Conservation (phyloP, 2,113 vertebrate species). For the Phrynosoma platyrhinos region DNA sequence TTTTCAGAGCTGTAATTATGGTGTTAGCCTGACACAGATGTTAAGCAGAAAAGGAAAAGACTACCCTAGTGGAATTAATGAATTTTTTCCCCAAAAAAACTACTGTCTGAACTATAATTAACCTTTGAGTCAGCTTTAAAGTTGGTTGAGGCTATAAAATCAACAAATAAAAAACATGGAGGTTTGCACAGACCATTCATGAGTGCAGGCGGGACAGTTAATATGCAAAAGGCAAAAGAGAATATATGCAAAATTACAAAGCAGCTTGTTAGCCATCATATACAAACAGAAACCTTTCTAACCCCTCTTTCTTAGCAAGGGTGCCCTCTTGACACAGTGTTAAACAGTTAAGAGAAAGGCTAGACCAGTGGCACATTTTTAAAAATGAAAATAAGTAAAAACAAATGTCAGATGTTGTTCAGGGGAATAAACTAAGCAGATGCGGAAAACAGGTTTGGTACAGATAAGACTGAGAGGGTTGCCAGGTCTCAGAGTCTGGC, state of each 20-base stretch:
- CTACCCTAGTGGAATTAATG: slow-evolving; percentile 5
- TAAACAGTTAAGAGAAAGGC: neutral
- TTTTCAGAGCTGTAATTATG: neutral
- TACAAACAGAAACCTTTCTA: neutral
- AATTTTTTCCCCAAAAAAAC: neutral
- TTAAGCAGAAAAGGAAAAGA: slow-evolving; percentile 2
- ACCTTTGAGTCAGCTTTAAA: slow-evolving; percentile 18
- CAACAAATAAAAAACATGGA: neutral
- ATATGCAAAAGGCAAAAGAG: slow-evolving; percentile 5
- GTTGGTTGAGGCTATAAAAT: neutral
- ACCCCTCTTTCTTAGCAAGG: neutral
- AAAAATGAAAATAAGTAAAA: too few species aligned
- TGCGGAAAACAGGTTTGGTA: too few species aligned
- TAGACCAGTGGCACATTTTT: too few species aligned
- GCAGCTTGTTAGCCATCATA: neutral
- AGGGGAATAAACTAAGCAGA: too few species aligned
- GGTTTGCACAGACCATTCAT: neutral
- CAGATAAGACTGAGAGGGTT: too few species aligned
- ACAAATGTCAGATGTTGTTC: neutral
- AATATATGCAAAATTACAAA: slow-evolving; percentile 13
- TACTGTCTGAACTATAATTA: slow-evolving; percentile 3
- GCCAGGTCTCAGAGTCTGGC: too few species aligned
- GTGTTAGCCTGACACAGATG: slow-evolving; percentile 14
- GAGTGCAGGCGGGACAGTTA: neutral
- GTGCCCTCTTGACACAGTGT: neutral